Evolutionary conservation across 2,888 invertebrate genomes (phyloP).

Genomic region (Heterodera filipjevi): DNA sequence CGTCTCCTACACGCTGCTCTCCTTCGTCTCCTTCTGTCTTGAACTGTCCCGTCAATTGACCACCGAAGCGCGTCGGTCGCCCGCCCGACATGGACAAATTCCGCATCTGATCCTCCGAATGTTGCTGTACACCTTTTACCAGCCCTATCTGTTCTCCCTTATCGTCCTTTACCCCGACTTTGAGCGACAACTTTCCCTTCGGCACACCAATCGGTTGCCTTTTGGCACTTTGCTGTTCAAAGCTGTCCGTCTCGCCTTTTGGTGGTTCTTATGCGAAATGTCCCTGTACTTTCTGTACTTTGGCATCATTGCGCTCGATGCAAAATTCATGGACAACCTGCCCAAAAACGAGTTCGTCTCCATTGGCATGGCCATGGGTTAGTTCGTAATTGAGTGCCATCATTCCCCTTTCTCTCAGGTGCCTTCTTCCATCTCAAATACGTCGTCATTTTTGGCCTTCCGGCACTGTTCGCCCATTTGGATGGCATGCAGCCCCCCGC

Average conservation of each 20-base stretch:
- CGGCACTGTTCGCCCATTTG: constrained; percentile 65
- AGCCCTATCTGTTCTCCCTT: constrained; percentile 66
- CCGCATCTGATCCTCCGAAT: constrained; percentile 54
- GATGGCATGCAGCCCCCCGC: constrained; percentile 67
- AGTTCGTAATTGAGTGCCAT: constrained; percentile 12
- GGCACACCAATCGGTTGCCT: constrained; percentile 38
- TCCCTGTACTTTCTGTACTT: constrained; percentile 67
- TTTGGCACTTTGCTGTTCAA: constrained; percentile 49
- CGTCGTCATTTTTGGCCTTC: constrained; percentile 68
- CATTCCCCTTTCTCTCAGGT: constrained; percentile 52
- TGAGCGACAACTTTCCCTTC: constrained; percentile 53
- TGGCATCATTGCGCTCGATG: constrained; percentile 64
- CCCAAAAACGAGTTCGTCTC: constrained; percentile 62
- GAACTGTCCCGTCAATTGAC: constrained; percentile 47
- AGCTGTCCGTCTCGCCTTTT: constrained; percentile 64
- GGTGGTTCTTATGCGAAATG: constrained; percentile 65
- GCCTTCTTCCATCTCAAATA: constrained; percentile 69
- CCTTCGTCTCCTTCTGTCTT: constrained; percentile 65
- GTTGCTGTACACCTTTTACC: constrained; percentile 67
- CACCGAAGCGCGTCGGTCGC: neutral
- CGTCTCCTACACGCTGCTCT: constrained; percentile 66
- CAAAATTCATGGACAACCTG: constrained; percentile 49
- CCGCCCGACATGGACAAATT: neutral
- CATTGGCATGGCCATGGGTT: constrained; percentile 62
- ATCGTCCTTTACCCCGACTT: constrained; percentile 66